Conservation (phyloP, 2,797 vertebrate genomes). For the Sebastes reedi region DNA sequence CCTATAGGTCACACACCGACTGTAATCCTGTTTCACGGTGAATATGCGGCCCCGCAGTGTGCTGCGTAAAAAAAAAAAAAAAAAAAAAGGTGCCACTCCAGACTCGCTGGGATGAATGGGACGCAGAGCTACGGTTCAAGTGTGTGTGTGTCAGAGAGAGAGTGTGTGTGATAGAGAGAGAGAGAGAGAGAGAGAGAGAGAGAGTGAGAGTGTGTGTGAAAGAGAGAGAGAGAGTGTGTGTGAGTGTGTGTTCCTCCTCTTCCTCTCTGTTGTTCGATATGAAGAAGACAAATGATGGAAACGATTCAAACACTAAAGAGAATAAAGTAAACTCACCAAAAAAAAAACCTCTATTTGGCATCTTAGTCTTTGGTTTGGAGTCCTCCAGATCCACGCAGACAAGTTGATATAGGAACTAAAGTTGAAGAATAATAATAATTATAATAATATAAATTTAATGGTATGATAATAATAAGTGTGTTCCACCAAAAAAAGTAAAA, state of each 20-base stretch:
- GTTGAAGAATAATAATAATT: neutral
- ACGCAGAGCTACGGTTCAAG: conserved; percentile 25
- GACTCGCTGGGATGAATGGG: conserved; percentile 50
- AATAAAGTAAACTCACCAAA: neutral
- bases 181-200: neutral
- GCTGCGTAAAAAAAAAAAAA: conserved; percentile 35
- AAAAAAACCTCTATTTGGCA: neutral
- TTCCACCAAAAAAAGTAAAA: neutral
- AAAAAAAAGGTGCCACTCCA: conserved; percentile 60
- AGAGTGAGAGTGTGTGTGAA: neutral
- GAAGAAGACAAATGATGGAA: neutral
- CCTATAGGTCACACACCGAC: conserved; percentile 73
- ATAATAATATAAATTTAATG: neutral
- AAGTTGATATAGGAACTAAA: neutral
- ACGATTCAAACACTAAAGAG: neutral
- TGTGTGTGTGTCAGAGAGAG: neutral
- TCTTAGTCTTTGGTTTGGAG: neutral
- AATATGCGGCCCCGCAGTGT: conserved; percentile 60
- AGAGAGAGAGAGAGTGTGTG: neutral
- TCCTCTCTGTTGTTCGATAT: neutral
- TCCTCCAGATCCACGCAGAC: neutral
- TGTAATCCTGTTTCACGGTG: conserved; percentile 82
- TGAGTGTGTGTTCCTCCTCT: neutral
- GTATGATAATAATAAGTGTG: neutral
- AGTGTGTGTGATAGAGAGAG: neutral